phyloP scores from a whole-genome alignment of 2,797 vertebrate species.

The Phoxinus dragarum region DNA sequence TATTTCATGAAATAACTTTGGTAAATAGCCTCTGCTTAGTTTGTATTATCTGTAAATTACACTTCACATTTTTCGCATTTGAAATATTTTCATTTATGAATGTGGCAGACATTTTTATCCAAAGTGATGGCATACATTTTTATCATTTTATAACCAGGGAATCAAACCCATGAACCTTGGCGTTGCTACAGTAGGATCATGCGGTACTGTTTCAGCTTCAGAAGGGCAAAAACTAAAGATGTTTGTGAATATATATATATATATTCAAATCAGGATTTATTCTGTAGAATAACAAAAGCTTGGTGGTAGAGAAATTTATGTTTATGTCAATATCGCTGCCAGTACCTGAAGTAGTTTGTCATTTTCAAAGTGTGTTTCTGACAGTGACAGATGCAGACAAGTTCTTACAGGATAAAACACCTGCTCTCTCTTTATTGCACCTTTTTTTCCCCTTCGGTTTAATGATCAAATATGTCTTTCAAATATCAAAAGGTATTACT shows the following conservation, averaged over 20 bases:
- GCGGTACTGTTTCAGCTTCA: neutral
- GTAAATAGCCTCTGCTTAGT: neutral
- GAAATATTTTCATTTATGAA: neutral
- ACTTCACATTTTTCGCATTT: neutral
- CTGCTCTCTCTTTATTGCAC: neutral
- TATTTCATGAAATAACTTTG: neutral
- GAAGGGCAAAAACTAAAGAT: neutral
- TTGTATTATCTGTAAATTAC: neutral
- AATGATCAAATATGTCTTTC: constrained; percentile 9
- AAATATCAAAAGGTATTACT: neutral
- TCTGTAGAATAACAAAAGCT: neutral
- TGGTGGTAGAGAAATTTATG: neutral
- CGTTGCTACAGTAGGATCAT: neutral
- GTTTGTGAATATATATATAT: neutral
- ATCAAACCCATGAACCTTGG: neutral
- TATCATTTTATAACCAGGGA: neutral
- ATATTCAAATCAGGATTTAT: neutral
- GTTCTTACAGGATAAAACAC: neutral
- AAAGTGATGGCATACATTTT: neutral
- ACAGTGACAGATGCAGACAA: constrained; percentile 4
- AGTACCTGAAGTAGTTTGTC: neutral
- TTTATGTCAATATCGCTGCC: neutral
- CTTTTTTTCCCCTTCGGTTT: neutral
- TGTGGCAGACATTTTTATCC: neutral
- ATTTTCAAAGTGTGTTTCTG: constrained; percentile 9